Percentiles rank a stretch among this genome's conserved stretches.
These are phyloP conservation scores for Agapetus fuscipes DNA, from an alignment of 2,888 invertebrate genomes.

Conservation along the genomic window DNA sequence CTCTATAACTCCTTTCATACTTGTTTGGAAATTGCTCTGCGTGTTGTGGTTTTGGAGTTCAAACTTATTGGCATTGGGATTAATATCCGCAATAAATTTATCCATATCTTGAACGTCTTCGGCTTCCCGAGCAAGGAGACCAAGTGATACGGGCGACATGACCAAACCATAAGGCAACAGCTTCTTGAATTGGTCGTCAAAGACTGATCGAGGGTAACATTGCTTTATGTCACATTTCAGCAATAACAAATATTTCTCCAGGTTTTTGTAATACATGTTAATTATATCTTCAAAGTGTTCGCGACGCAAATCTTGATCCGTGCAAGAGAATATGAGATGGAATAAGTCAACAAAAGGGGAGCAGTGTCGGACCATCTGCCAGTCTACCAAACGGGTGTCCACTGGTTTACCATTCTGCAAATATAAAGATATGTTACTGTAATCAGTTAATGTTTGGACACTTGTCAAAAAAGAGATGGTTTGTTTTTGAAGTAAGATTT, in stretches of 20 bases:
- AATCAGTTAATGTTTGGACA: no score
- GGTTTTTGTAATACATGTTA: conserved; percentile 6
- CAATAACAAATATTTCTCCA: neutral
- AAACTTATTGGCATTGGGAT: neutral
- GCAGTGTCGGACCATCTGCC: conserved; percentile 12
- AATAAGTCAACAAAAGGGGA: conserved; percentile 10
- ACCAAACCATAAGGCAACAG: conserved; percentile 8
- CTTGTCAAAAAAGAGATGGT: no score
- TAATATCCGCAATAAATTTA: no score
- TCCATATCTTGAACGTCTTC: conserved; percentile 8
- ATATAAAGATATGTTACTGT: neutral
- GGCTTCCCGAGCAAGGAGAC: conserved; percentile 3
- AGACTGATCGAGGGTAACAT: conserved; percentile 9
- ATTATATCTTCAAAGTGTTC: conserved; percentile 12
- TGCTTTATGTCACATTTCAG: conserved; percentile 9
- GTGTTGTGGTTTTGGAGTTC: neutral
- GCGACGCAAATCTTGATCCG: conserved; percentile 3
- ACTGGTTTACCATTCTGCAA: conserved; percentile 4
- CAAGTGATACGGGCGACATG: neutral
- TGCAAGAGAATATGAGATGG: conserved; percentile 10
- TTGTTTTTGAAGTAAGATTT: no score
- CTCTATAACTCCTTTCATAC: conserved; percentile 1
- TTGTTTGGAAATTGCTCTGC: neutral
- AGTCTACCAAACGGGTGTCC: conserved; percentile 11
- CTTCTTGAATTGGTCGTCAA: conserved; percentile 5